Percentiles rank a stretch among this genome's conserved stretches.
Evolutionary conservation across 2,797 vertebrate species (phyloP).

Genomic region (Gymnodraco acuticeps): DNA sequence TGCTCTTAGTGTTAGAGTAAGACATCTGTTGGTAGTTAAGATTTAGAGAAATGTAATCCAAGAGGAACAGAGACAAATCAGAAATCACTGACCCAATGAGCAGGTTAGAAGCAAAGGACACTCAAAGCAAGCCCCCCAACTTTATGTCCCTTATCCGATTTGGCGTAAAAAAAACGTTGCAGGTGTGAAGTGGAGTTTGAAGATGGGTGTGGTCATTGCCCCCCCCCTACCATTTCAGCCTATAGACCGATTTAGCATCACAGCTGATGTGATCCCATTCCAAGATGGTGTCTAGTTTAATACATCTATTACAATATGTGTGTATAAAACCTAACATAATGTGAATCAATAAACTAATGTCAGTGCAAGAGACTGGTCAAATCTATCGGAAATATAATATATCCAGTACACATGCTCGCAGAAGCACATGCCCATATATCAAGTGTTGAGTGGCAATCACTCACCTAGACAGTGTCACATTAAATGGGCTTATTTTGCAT

Average conservation of each 20-base stretch:
- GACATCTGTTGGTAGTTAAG: neutral
- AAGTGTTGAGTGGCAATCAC: constrained; percentile 79
- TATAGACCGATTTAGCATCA: too few species aligned
- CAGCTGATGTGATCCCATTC: too few species aligned
- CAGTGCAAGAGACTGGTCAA: constrained; percentile 37
- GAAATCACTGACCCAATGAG: neutral
- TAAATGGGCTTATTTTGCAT: constrained; percentile 82
- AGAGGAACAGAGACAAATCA: neutral
- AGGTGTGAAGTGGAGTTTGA: too few species aligned
- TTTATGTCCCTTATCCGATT: too few species aligned
- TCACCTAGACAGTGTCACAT: constrained; percentile 80
- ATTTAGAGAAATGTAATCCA: neutral
- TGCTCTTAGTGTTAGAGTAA: neutral
- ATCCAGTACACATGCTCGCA: constrained; percentile 61
- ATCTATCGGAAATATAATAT: constrained; percentile 49
- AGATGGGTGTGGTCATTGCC: too few species aligned
- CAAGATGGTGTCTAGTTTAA: neutral
- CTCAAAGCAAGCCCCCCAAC: neutral
- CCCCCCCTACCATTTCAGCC: too few species aligned
- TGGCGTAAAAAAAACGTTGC: too few species aligned
- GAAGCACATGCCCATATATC: constrained; percentile 66
- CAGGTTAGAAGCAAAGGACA: neutral
- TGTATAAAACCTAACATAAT: constrained; percentile 34
- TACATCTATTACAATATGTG: constrained; percentile 43
- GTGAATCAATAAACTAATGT: constrained; percentile 49